phyloP scores from a whole-genome alignment of 2,113 vertebrate species.

The Sus scrofa region DNA sequence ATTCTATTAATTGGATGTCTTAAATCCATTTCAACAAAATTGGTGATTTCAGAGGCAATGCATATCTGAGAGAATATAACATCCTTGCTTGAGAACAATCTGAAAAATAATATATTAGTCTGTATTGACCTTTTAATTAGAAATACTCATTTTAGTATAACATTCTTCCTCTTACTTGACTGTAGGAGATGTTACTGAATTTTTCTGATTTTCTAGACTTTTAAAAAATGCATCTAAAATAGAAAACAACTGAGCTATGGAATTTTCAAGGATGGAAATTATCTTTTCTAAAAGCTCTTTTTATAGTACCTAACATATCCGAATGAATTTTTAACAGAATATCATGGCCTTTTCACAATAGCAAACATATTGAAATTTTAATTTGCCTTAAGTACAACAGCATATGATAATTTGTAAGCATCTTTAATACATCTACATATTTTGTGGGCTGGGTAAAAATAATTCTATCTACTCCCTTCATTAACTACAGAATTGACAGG shows the following conservation, averaged over 20 bases:
- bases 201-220: neutral
- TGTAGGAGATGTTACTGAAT: neutral
- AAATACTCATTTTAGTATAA: conserved; percentile 43
- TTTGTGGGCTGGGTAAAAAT: conserved; percentile 29
- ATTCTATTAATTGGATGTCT: conserved; percentile 48
- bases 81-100: conserved; percentile 51
- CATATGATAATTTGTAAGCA: conserved; percentile 5
- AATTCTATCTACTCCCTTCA: neutral
- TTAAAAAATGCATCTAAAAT: neutral
- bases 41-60: conserved; percentile 15
- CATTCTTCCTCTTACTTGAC: neutral
- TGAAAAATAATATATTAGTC: neutral
- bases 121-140: neutral
- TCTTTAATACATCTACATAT: neutral
- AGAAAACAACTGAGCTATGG: conserved; percentile 26
- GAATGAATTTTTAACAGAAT: conserved; percentile 60
- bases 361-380: conserved; percentile 39
- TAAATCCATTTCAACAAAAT: neutral
- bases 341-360: conserved; percentile 24
- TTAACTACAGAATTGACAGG: conserved; percentile 53
- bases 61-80: neutral
- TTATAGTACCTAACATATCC: neutral
- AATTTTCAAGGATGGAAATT: conserved; percentile 52
- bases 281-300: conserved; percentile 51
- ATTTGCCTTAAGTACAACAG: conserved; percentile 37